Evolutionary conservation across 2,113 vertebrate genomes (phyloP), one percentile per base, ranked within the genome.

Genomic region (Spheniscus mendiculus): DNA sequence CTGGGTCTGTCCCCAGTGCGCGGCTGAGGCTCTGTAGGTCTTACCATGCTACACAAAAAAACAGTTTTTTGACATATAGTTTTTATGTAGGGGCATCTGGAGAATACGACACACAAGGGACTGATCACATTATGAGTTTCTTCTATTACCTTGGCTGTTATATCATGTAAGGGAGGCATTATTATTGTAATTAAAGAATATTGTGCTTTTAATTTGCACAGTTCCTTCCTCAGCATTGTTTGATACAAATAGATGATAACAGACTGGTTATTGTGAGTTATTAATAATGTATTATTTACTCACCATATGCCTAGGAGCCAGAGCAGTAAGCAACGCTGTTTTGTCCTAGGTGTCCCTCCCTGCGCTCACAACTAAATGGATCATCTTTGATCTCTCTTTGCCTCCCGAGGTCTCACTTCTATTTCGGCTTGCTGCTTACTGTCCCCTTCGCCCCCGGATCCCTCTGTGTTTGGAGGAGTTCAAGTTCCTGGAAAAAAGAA

Each of bases 191-290:
- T 97, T 90, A 81, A 87, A 90, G n/a, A 96, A 87, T 92, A 94
- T 84, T 62, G 76, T 96, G 69, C 18, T 95, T 97, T 96, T 93
- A 81, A 95, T 95, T 93, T 70, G 27, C 77, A 82, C 32, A 65
- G 69, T 95, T 95, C 73, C 83, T 97, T 91, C 88, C 83, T 89
- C 58, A 40, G 56, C 81, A 85, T 95, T 95, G 87, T 91, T 91
- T 96, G 81, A 91, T 94, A 61, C 0, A 0, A 83, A 59, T 40
- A 52, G 82, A 59, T 79, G 84, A 86, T 88, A 92, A 80, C 29
- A 70, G 82, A 38, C 17, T 77, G 63, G 85, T 83, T 92, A 95
- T 83, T 94, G 90, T 95, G 92, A 94, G 90, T 95, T 94, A 93
- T 93, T 93, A 95, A 94, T 93, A 94, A 70, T 5, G 0, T 45